Evolutionary conservation across 2,888 invertebrate species (phyloP).

Genomic region (Epirrhoe alternata): DNA sequence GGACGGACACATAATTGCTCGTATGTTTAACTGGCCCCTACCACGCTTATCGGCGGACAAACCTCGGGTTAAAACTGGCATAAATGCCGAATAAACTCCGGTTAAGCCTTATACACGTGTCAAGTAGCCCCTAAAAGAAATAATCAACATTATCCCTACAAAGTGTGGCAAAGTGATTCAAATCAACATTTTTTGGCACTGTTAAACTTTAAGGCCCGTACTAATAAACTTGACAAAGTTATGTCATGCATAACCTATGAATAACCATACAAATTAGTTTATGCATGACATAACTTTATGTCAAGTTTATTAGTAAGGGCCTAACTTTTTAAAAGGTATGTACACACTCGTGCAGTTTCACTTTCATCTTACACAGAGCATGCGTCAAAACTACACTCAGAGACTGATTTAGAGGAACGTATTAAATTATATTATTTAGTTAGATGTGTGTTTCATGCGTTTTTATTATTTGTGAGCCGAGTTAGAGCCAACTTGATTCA

Average conservation of each 20-base stretch:
- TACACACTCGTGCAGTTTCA: background rate
- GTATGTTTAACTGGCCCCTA: constrained; percentile 31
- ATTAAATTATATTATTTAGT: too few relatives aligned
- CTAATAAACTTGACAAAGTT: too few relatives aligned
- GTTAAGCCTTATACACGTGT: constrained; percentile 13
- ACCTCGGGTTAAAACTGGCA: background rate
- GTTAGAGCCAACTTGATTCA: too few relatives aligned
- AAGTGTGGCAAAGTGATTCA: constrained; percentile 36
- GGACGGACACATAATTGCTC: constrained; percentile 63
- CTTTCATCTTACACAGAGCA: background rate
- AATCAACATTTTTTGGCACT: constrained; percentile 49
- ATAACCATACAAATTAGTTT: too few relatives aligned
- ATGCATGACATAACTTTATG: too few relatives aligned
- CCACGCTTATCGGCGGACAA: constrained; percentile 6
- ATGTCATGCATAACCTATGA: too few relatives aligned
- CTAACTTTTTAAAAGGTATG: constrained; percentile 20
- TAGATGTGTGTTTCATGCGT: too few relatives aligned
- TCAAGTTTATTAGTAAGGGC: too few relatives aligned
- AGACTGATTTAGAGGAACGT: too few relatives aligned
- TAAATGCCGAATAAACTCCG: background rate
- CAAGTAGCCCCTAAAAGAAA: constrained; percentile 14
- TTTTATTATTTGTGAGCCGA: too few relatives aligned
- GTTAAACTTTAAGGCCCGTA: constrained; percentile 39
- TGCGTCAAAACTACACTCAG: background rate
- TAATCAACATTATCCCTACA: constrained; percentile 17